Percentiles rank a stretch among this genome's conserved stretches.
Conservation (phyloP, 2,113 vertebrate species). For the Bubo bubo region DNA sequence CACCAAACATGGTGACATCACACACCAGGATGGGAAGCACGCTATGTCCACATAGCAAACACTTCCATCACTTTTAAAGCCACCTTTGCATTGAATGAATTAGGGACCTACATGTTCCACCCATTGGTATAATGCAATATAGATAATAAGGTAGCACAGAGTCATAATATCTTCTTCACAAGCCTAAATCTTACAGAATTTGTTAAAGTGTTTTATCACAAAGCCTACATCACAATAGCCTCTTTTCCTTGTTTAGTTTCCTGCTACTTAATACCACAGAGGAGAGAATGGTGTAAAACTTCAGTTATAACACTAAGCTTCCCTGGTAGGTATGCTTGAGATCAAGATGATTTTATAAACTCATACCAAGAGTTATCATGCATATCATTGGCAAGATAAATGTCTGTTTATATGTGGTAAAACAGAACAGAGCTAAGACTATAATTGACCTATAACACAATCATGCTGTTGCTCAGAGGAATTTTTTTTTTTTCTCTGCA, state of each 20-base stretch:
- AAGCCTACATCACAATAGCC: neutral
- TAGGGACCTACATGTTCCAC: neutral
- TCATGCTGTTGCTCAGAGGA: neutral
- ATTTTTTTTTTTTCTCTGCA: neutral
- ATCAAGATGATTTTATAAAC: neutral
- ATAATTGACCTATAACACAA: neutral
- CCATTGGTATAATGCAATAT: neutral
- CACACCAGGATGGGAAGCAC: too few species aligned
- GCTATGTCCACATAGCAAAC: accelerated
- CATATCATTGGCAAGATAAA: neutral
- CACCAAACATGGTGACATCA: accelerated
- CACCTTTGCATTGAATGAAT: neutral
- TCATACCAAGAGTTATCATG: neutral
- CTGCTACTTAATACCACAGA: neutral
- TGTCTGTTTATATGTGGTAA: neutral
- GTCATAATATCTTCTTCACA: neutral
- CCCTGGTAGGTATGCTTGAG: neutral
- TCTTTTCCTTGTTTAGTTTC: neutral
- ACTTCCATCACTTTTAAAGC: neutral
- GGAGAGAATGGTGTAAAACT: neutral
- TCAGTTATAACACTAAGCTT: neutral
- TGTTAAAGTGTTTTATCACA: neutral
- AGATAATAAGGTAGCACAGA: neutral
- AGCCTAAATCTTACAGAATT: neutral
- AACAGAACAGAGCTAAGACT: neutral